A percentile compares a stretch with the other conserved stretches of the same genome.
Evolutionary conservation across 1,140 invertebrate genomes (phyloP).

Genomic region (Diprion similis): DNA sequence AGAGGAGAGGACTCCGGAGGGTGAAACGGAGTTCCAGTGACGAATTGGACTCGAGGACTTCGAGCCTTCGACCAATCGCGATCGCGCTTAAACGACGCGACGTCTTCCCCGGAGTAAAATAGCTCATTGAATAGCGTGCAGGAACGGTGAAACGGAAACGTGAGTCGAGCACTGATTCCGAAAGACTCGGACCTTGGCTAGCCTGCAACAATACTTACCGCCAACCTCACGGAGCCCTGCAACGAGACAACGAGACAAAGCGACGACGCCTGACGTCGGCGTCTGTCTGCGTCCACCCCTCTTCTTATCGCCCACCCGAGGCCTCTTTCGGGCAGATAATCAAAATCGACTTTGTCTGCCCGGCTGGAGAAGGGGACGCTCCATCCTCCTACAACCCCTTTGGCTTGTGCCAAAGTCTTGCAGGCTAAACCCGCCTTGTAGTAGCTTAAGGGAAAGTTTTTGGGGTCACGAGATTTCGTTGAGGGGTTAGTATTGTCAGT

Average conservation of each 20-base stretch:
- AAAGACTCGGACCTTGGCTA: not conserved
- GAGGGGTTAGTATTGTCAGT: too few relatives aligned
- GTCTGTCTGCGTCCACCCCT: constrained; percentile 1
- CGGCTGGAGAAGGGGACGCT: not conserved
- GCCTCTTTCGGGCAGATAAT: not conserved
- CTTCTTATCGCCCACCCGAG: not conserved
- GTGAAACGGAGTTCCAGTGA: not conserved
- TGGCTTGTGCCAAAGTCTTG: too few relatives aligned
- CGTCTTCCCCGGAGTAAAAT: not conserved
- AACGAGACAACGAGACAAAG: not conserved
- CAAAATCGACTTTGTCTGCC: not conserved
- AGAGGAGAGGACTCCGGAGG: too few relatives aligned
- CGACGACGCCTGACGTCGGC: not conserved
- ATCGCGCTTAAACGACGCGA: not conserved
- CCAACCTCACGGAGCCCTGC: not conserved
- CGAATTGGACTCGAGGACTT: not conserved
- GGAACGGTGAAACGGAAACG: not conserved
- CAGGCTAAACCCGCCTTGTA: too few relatives aligned
- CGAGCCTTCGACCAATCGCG: not conserved
- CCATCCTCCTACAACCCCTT: too few relatives aligned
- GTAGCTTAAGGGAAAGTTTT: too few relatives aligned
- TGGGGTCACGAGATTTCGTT: too few relatives aligned
- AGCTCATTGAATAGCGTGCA: not conserved
- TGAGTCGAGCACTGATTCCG: not conserved
- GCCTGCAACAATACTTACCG: too few relatives aligned